Percentiles rank a stretch among this genome's conserved stretches.
Evolutionary conservation across 2,888 invertebrate genomes (phyloP).

Genomic region (Labia minor): DNA sequence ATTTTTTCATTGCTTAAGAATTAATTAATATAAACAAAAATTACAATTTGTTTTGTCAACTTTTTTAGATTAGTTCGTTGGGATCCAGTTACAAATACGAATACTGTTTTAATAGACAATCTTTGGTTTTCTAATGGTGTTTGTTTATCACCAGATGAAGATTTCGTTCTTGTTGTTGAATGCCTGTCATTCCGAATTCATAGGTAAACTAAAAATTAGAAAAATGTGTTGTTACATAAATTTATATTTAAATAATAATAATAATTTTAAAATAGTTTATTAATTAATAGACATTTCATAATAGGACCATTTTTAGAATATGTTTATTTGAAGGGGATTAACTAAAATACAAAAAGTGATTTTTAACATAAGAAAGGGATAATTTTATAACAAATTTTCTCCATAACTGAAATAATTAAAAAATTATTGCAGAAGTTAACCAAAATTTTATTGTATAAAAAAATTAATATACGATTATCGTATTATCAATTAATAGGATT

Average conservation of each 20-base stretch:
- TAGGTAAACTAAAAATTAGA: slow-evolving; percentile 37
- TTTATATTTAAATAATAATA: not conserved
- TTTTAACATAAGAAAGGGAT: too few species aligned
- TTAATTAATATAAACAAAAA: not conserved
- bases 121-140: slow-evolving; percentile 85
- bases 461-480: too few species aligned
- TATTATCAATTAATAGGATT: too few species aligned
- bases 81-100: slow-evolving; percentile 63
- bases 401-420: too few species aligned
- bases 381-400: too few species aligned
- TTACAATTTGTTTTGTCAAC: slow-evolving; percentile 19
- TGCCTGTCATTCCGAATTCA: slow-evolving; percentile 51
- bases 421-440: too few species aligned
- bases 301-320: too few species aligned
- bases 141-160: slow-evolving; percentile 65
- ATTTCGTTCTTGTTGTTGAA: slow-evolving; percentile 72
- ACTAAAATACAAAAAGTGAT: too few species aligned
- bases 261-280: not conserved
- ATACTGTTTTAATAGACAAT: slow-evolving; percentile 61
- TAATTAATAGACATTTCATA: too few species aligned
- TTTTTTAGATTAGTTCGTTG: slow-evolving; percentile 65
- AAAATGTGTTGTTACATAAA: not conserved
- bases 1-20: not conserved
- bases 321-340: too few species aligned
- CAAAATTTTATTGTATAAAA: too few species aligned